Conservation (phyloP, 2,888 invertebrate genomes). For the Diadegma fenestrale region DNA sequence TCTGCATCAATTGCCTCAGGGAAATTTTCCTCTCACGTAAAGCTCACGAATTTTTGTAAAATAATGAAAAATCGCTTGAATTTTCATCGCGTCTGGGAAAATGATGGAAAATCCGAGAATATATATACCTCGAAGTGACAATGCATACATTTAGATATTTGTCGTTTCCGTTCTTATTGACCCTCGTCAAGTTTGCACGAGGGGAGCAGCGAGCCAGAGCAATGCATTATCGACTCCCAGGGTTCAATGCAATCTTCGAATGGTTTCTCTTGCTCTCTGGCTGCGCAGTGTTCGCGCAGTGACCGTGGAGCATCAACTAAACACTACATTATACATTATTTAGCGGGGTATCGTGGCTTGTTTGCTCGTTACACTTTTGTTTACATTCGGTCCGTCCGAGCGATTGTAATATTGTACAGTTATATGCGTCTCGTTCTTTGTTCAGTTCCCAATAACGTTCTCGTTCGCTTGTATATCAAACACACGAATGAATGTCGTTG, state of each 20-base stretch:
- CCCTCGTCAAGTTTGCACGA: slow-evolving; percentile 47
- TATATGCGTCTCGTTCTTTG: slow-evolving; percentile 58
- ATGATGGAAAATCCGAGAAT: slow-evolving; percentile 71
- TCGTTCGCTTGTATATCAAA: slow-evolving; percentile 14
- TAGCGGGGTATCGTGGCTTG: slow-evolving; percentile 59
- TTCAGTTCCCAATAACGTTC: slow-evolving; percentile 45
- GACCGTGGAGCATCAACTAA: slow-evolving; percentile 34
- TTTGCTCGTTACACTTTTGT: slow-evolving; percentile 65
- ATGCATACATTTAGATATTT: not conserved
- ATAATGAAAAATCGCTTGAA: not conserved
- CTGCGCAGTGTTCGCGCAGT: not conserved
- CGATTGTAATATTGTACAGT: slow-evolving; percentile 59
- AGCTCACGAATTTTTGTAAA: not conserved
- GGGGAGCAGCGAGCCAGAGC: slow-evolving; percentile 47
- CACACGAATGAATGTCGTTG: slow-evolving; percentile 9
- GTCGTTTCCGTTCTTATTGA: slow-evolving; percentile 27
- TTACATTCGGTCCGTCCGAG: slow-evolving; percentile 55
- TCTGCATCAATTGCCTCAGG: slow-evolving; percentile 39
- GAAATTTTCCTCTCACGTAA: slow-evolving; percentile 19
- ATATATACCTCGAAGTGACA: not conserved
- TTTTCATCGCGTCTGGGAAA: not conserved
- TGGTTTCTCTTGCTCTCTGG: slow-evolving; percentile 3
- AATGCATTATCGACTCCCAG: slow-evolving; percentile 61
- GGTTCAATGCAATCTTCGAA: slow-evolving; percentile 66
- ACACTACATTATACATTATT: slow-evolving; percentile 62